Conservation (phyloP, 1,140 invertebrate genomes). For the Caenorhabditis briggsae region DNA sequence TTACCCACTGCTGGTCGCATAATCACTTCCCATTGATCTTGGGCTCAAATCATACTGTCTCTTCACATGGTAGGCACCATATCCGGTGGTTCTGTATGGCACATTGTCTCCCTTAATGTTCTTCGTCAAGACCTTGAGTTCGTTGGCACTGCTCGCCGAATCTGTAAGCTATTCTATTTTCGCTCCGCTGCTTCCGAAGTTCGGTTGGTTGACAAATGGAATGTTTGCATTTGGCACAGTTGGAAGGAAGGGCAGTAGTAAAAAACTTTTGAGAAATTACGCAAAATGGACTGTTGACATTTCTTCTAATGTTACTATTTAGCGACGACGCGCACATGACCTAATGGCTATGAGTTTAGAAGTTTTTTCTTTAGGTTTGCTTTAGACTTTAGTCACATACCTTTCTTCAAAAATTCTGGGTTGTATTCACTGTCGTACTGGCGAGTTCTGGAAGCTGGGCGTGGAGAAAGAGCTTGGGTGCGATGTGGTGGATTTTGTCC, state of each 20-base stretch:
- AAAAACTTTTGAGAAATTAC: conserved; percentile 45
- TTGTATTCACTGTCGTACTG: conserved; percentile 48
- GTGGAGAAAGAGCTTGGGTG: conserved; percentile 50
- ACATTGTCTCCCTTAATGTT: conserved; percentile 36
- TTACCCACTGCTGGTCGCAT: conserved; percentile 47
- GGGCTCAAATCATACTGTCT: conserved; percentile 63
- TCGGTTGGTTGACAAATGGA: conserved; percentile 4
- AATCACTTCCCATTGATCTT: conserved; percentile 56
- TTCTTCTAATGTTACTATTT: conserved; percentile 53
- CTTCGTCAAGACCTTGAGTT: conserved; percentile 55
- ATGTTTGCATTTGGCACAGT: conserved; percentile 10
- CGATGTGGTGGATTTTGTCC: conserved; percentile 33
- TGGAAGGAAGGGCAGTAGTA: background rate
- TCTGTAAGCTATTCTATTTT: conserved; percentile 42
- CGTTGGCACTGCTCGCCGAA: conserved; percentile 37
- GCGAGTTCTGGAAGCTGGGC: conserved; percentile 43
- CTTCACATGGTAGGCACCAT: conserved; percentile 57
- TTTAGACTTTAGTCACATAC: background rate
- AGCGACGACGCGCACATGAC: background rate
- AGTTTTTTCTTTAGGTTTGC: background rate
- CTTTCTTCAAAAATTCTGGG: conserved; percentile 22
- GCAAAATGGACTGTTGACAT: conserved; percentile 49
- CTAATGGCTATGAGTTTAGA: conserved; percentile 28
- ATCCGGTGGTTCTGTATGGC: conserved; percentile 57
- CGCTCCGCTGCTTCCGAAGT: background rate